Conservation (phyloP, 2,888 invertebrate genomes). For the Lasioglossum figueresi region DNA sequence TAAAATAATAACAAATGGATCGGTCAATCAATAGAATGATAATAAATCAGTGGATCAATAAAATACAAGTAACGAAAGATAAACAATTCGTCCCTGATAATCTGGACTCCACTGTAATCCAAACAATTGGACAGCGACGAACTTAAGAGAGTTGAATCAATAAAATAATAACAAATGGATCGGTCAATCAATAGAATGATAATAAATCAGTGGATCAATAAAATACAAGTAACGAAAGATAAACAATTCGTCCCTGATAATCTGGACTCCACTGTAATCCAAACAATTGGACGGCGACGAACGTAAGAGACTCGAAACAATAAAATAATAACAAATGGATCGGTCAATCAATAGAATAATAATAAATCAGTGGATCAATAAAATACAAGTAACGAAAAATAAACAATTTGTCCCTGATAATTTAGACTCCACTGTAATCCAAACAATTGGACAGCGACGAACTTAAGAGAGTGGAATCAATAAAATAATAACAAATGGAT, state of each 20-base stretch:
- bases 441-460: background rate
- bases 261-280: background rate
- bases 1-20: background rate
- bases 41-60: background rate
- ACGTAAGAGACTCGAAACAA: background rate
- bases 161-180: background rate
- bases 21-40: background rate
- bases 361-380: background rate
- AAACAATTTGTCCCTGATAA: background rate
- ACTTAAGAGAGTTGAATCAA: background rate
- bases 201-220: background rate
- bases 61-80: background rate
- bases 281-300: background rate
- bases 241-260: background rate
- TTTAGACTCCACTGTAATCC: background rate
- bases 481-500: too few relatives aligned
- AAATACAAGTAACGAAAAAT: background rate
- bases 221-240: background rate
- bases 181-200: background rate
- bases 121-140: background rate
- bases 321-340: background rate
- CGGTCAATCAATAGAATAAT: background rate
- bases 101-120: background rate
- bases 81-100: background rate
- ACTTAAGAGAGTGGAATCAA: background rate